Conservation (phyloP, 2,797 vertebrate species). For the Adrianichthys oophorus region DNA sequence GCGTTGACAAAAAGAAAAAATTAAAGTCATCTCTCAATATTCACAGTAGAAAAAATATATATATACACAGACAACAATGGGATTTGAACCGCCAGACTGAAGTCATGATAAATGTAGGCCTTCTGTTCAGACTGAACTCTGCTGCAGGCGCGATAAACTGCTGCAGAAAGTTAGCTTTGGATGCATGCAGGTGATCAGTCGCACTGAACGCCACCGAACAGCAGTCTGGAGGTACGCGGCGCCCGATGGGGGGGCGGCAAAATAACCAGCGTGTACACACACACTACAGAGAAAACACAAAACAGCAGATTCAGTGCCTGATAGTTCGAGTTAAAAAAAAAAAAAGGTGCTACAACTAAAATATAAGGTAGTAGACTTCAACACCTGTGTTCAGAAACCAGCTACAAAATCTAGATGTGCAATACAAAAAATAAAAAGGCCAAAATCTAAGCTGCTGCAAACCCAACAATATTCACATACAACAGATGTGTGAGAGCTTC, state of each 20-base stretch:
- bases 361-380: neutral
- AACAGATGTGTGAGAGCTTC: slow-evolving; percentile 11
- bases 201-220: slow-evolving; percentile 9
- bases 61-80: slow-evolving; percentile 7
- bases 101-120: slow-evolving; percentile 19
- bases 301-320: neutral
- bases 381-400: neutral
- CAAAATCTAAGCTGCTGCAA: neutral
- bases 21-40: slow-evolving; percentile 70
- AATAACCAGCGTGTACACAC: too few relatives aligned
- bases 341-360: neutral
- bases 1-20: slow-evolving; percentile 50
- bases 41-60: slow-evolving; percentile 78
- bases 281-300: too few relatives aligned
- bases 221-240: slow-evolving; percentile 16
- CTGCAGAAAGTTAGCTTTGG: slow-evolving; percentile 17
- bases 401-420: slow-evolving; percentile 1
- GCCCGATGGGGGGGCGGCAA: neutral
- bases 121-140: slow-evolving; percentile 22
- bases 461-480: neutral
- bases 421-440: neutral
- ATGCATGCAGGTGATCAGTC: slow-evolving; percentile 34
- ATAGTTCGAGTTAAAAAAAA: neutral
- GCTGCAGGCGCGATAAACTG: slow-evolving; percentile 25
- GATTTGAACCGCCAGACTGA: slow-evolving; percentile 24